A percentile compares a stretch with the other conserved stretches of the same genome.
Evolutionary conservation across 2,797 vertebrate species (phyloP).

Genomic region (Bradypus variegatus): DNA sequence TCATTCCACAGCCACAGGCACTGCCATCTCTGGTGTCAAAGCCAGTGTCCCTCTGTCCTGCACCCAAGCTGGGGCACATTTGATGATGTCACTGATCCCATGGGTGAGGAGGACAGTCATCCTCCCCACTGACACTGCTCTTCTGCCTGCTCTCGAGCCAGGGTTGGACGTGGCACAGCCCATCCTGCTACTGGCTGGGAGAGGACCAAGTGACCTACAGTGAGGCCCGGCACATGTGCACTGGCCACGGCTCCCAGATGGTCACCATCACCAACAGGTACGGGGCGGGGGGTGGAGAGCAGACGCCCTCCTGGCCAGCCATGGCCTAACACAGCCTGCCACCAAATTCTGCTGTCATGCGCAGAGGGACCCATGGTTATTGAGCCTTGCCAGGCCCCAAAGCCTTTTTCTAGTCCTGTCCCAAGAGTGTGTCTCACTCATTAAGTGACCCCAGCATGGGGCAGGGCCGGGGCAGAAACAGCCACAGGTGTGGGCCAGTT

Average conservation of each 20-base stretch:
- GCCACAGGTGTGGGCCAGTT: not conserved
- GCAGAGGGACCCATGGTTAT: not conserved
- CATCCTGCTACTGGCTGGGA: slow-evolving; percentile 92
- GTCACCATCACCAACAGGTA: slow-evolving; percentile 91
- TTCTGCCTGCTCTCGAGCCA: slow-evolving; percentile 56
- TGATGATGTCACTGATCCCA: not conserved
- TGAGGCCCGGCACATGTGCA: slow-evolving; percentile 84
- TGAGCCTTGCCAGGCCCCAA: not conserved
- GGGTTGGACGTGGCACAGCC: slow-evolving; percentile 98
- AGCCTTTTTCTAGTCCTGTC: not conserved
- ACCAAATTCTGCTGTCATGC: not conserved
- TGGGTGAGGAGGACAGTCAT: not conserved
- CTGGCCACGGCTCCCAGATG: slow-evolving; percentile 78
- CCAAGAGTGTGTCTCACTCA: not conserved
- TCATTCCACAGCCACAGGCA: not conserved
- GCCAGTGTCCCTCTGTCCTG: not conserved
- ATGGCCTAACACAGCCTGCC: not conserved
- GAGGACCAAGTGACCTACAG: slow-evolving; percentile 84
- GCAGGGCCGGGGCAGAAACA: not conserved
- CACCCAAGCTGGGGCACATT: not conserved
- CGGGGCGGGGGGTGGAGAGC: accelerated
- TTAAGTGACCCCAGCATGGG: not conserved
- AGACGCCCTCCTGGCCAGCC: not conserved
- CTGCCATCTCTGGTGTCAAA: not conserved
- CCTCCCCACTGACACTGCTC: not conserved